phyloP scores from a whole-genome alignment of 2,797 vertebrate species.

The Rousettus madagascariensis region DNA sequence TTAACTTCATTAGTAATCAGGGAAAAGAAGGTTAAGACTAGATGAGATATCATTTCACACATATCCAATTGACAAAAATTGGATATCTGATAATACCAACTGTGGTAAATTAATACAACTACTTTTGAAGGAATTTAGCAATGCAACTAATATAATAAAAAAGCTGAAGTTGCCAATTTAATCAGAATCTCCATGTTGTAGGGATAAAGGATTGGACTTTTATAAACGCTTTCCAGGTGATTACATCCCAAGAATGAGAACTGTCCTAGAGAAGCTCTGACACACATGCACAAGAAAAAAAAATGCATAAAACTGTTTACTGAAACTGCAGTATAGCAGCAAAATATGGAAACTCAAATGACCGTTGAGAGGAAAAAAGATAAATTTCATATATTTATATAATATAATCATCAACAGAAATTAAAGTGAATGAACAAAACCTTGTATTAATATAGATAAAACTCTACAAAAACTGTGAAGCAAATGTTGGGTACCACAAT shows the following conservation, averaged over 20 bases:
- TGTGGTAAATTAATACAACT: not conserved
- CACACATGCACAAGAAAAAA: not conserved
- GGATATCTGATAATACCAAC: not conserved
- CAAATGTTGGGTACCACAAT: not conserved
- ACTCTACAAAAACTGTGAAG: not conserved
- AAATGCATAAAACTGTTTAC: not conserved
- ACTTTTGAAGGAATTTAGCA: conserved; percentile 18
- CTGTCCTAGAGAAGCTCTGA: not conserved
- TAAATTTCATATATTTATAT: not conserved
- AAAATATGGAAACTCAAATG: not conserved
- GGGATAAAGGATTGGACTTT: not conserved
- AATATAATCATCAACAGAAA: not conserved
- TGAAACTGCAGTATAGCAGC: not conserved
- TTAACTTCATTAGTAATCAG: not conserved
- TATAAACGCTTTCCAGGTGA: not conserved
- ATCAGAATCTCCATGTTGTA: not conserved
- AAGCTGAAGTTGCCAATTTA: not conserved
- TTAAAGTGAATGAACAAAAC: conserved; percentile 35
- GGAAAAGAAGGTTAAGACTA: conserved; percentile 6
- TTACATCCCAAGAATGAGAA: not conserved
- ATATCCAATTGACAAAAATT: not conserved
- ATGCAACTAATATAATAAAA: not conserved
- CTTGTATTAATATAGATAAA: conserved; percentile 1
- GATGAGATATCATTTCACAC: not conserved
- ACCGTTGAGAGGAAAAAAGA: not conserved